These are phyloP conservation scores for Kryphioiulus occultus DNA, from an alignment of 2,888 invertebrate species.

Conservation along the genomic window DNA sequence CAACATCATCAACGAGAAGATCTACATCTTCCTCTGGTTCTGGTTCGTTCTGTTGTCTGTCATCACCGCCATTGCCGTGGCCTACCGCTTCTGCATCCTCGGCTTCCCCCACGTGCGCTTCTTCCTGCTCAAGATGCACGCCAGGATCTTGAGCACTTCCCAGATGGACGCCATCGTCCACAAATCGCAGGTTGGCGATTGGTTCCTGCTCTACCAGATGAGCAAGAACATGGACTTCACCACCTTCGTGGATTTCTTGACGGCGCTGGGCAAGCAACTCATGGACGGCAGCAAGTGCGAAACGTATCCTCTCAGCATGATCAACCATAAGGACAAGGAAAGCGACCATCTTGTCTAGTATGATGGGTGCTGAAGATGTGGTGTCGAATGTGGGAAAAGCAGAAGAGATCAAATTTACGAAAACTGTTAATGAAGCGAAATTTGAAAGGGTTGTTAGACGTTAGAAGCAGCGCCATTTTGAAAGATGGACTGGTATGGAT, in stretches of 20 bases:
- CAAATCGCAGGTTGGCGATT: constrained; percentile 50
- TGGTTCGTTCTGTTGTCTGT: constrained; percentile 79
- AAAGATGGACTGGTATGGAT: no score
- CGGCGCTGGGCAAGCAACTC: constrained; percentile 29
- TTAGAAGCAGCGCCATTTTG: no score
- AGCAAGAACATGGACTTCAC: constrained; percentile 51
- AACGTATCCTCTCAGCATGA: neutral
- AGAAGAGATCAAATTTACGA: neutral
- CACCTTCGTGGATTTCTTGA: constrained; percentile 47
- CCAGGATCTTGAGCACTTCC: neutral
- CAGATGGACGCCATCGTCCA: constrained; percentile 45
- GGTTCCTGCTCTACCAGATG: constrained; percentile 52
- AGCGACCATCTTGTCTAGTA: neutral
- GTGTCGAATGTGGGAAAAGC: neutral
- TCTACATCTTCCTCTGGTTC: constrained; percentile 69
- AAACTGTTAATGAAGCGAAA: neutral
- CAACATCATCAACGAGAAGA: constrained; percentile 91
- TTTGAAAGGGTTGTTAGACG: no score
- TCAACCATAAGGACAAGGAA: neutral
- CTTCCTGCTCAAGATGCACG: constrained; percentile 47
- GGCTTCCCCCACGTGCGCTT: constrained; percentile 42
- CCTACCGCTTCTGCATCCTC: constrained; percentile 78
- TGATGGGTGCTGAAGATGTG: neutral
- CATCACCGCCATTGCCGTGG: constrained; percentile 75
- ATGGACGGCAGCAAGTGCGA: constrained; percentile 15